These are phyloP conservation scores for Oreochromis spilurus DNA, from an alignment of 2,113 vertebrate genomes.

Conservation along the genomic window DNA sequence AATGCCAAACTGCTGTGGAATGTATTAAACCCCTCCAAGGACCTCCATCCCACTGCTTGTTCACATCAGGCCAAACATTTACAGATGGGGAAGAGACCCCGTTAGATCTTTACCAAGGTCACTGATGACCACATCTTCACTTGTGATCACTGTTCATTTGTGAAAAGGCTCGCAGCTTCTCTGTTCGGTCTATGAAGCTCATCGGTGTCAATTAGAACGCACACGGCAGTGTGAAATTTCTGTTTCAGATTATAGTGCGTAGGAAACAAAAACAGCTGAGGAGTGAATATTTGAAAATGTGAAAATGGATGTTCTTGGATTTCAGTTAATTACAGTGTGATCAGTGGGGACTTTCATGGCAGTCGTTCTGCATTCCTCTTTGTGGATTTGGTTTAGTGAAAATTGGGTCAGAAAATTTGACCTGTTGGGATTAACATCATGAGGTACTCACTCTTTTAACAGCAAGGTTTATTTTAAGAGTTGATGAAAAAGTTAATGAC, in stretches of 20 bases:
- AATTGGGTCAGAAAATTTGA: background rate
- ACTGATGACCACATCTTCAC: conserved; percentile 25
- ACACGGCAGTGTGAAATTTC: background rate
- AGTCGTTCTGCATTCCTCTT: background rate
- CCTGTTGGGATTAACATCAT: background rate
- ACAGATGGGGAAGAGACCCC: conserved; percentile 63
- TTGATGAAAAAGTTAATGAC: background rate
- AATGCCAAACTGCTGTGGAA: conserved; percentile 64
- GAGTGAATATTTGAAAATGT: conserved; percentile 15
- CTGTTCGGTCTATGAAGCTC: background rate
- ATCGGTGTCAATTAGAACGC: background rate
- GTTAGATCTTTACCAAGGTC: conserved; percentile 56
- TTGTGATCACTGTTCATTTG: background rate
- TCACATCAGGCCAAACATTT: conserved; percentile 54
- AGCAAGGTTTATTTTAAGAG: background rate
- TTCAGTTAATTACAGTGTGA: conserved; percentile 17
- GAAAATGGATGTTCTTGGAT: conserved; percentile 26
- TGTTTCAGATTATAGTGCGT: background rate
- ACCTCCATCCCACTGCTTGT: conserved; percentile 38
- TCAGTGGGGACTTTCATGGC: background rate
- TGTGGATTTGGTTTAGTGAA: background rate
- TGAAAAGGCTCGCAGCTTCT: background rate
- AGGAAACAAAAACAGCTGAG: background rate
- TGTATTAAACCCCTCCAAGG: conserved; percentile 60
- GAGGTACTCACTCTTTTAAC: background rate